A percentile compares a stretch with the other conserved stretches of the same genome.
phyloP scores from a whole-genome alignment of 2,113 vertebrate species.

The Sphaerodactylus townsendi region DNA sequence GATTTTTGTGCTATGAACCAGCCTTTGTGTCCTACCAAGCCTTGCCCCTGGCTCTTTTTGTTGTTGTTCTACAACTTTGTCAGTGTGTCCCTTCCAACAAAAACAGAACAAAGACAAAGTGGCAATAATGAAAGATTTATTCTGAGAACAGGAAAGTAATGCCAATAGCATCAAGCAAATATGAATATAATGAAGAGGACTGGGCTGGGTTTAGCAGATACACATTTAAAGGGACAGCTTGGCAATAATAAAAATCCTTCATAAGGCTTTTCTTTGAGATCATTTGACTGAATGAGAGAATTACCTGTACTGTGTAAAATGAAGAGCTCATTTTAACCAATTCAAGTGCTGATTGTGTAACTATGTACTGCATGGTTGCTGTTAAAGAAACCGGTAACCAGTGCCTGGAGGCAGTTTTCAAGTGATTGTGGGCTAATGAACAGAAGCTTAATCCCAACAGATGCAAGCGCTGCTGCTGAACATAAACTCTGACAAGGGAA shows the following conservation, averaged over 20 bases:
- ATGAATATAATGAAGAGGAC: slow-evolving; percentile 4
- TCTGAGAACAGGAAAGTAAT: background rate
- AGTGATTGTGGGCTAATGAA: no score
- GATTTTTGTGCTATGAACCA: no score
- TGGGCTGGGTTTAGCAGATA: slow-evolving; percentile 2
- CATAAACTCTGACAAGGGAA: no score
- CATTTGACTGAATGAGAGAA: background rate
- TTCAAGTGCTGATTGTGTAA: background rate
- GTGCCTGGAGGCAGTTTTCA: no score
- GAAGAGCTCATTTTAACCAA: background rate
- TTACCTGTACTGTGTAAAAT: slow-evolving; percentile 5
- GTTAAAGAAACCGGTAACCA: no score
- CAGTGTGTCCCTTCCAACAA: background rate
- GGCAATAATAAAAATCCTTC: rapidly evolving
- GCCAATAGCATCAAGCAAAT: background rate
- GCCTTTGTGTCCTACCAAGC: no score
- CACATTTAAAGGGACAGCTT: background rate
- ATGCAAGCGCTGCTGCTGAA: no score
- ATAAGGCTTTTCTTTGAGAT: background rate
- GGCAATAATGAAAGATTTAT: background rate
- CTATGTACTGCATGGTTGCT: background rate
- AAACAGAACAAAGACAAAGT: background rate
- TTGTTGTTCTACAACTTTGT: background rate
- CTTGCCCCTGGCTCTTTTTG: background rate
- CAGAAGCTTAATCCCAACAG: no score